A percentile compares a stretch with the other conserved stretches of the same genome.
These are phyloP conservation scores for Melanchra persicariae DNA, from an alignment of 2,888 invertebrate genomes.

Conservation along the genomic window DNA sequence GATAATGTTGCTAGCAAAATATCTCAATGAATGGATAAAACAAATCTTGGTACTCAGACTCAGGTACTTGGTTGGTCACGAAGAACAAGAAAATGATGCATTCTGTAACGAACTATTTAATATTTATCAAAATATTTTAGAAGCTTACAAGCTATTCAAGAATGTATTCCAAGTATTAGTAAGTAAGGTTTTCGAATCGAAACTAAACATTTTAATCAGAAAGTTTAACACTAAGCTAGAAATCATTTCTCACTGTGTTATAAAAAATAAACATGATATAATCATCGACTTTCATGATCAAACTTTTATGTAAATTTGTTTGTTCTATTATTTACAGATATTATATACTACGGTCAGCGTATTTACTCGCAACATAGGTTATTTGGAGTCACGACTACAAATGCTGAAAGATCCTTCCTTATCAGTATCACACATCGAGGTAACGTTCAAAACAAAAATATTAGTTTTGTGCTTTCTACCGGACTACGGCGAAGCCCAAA, in stretches of 20 bases:
- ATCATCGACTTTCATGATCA: background rate
- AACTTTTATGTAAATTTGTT: background rate
- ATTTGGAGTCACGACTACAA: constrained; percentile 17
- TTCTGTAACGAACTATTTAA: constrained; percentile 14
- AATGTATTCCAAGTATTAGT: constrained; percentile 11
- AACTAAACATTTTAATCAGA: background rate
- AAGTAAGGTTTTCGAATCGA: background rate
- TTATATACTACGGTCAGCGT: constrained; percentile 9
- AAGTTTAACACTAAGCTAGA: background rate
- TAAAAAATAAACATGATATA: background rate
- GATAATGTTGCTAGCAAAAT: constrained; percentile 35
- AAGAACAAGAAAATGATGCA: background rate
- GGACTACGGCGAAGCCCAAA: too few species aligned
- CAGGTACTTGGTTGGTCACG: background rate
- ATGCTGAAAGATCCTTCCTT: constrained; percentile 15
- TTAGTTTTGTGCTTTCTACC: too few species aligned
- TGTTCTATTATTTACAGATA: constrained; percentile 1
- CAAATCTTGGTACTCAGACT: background rate
- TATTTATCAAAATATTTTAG: constrained; percentile 39
- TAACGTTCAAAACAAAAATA: background rate
- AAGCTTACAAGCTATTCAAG: constrained; percentile 34
- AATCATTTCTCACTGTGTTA: background rate
- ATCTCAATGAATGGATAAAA: constrained; percentile 31
- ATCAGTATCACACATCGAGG: constrained; percentile 10
- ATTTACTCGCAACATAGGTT: constrained; percentile 22